phyloP scores from a whole-genome alignment of 2,888 invertebrate genomes.

The Sicus ferrugineus region DNA sequence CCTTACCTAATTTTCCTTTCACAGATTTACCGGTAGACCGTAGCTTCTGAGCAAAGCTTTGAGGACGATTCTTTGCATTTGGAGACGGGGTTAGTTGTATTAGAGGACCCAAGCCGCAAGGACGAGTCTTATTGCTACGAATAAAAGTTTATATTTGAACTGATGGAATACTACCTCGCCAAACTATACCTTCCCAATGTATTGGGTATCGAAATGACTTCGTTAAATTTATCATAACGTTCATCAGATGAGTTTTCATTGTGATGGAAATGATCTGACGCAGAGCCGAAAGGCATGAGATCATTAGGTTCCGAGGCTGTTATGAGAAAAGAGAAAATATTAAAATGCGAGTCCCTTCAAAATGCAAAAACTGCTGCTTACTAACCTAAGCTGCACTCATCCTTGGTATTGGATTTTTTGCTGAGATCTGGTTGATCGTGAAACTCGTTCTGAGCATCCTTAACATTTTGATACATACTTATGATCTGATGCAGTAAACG shows the following conservation, averaged over 20 bases:
- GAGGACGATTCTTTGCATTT: constrained; percentile 70
- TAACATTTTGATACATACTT: constrained; percentile 97
- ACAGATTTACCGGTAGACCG: constrained; percentile 85
- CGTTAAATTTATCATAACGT: constrained; percentile 64
- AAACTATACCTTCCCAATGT: constrained; percentile 49
- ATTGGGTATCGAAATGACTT: constrained; percentile 54
- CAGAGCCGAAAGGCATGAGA: constrained; percentile 57
- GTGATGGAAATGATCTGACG: constrained; percentile 59
- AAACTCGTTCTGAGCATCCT: constrained; percentile 90
- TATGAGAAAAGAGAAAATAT: background rate
- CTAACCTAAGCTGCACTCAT: constrained; percentile 71
- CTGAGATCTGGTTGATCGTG: constrained; percentile 72
- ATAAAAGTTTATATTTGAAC: background rate
- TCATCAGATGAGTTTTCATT: constrained; percentile 62
- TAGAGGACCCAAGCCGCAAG: constrained; percentile 56
- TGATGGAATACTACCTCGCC: background rate
- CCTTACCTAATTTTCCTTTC: constrained; percentile 70
- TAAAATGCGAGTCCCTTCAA: background rate
- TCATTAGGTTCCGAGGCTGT: constrained; percentile 64
- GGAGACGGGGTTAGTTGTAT: constrained; percentile 64
- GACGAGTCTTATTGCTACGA: constrained; percentile 47
- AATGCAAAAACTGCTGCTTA: constrained; percentile 20
- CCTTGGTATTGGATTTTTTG: constrained; percentile 67
- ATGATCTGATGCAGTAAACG: constrained; percentile 93
- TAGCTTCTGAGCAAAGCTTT: constrained; percentile 88